Evolutionary conservation across 2,113 vertebrate species (phyloP).

Genomic region (Nyctereutes procyonoides): DNA sequence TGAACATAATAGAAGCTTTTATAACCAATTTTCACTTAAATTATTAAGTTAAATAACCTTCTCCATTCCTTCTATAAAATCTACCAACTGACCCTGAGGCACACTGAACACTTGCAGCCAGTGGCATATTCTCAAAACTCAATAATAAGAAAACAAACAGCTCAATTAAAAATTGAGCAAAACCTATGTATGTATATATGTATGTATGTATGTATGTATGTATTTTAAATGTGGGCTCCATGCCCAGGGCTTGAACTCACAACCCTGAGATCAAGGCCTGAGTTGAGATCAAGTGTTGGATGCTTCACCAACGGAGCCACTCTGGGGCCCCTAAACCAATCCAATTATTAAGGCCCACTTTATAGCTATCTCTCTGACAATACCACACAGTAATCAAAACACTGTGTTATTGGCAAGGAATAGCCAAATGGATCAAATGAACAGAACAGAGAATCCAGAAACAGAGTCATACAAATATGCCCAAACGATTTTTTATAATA

Average conservation of each 20-base stretch:
- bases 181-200: not conserved
- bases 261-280: not conserved
- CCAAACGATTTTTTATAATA: not conserved
- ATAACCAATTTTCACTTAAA: slow-evolving; percentile 9
- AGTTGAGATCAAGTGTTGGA: not conserved
- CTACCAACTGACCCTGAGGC: not conserved
- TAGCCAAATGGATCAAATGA: not conserved
- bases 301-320: not conserved
- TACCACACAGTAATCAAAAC: not conserved
- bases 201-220: not conserved
- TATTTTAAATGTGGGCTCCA: not conserved
- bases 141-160: slow-evolving; percentile 30
- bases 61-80: slow-evolving; percentile 14
- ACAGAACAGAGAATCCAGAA: slow-evolving; percentile 10
- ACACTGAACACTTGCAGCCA: not conserved
- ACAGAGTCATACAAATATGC: not conserved
- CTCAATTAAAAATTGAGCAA: not conserved
- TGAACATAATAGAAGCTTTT: not conserved
- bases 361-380: not conserved
- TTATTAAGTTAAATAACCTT: slow-evolving; percentile 32
- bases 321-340: not conserved
- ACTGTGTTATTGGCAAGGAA: not conserved
- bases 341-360: not conserved
- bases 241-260: not conserved
- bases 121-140: slow-evolving; percentile 6